Base-by-base conservation (phyloP, 2,797 vertebrate genomes). In the Leptoclinus maculatus region DNA sequence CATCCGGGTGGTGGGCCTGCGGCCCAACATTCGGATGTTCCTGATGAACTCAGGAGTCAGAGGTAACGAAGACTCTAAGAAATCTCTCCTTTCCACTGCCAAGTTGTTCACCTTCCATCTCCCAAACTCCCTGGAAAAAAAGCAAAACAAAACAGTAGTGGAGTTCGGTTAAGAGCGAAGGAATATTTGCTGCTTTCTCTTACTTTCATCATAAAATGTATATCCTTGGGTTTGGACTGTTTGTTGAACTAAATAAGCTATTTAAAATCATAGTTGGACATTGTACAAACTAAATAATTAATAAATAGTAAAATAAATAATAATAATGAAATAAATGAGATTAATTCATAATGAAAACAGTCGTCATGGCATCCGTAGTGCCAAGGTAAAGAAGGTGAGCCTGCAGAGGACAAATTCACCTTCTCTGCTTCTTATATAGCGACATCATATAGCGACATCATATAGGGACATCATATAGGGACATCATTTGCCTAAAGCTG, bases 21-120 rank as follows among this genome's bases (percentile, higher is more conserved):
- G 97, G 90, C 98, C 98, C 21, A 99, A 94, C 32, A 97, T 94
- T 75, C 97, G 95, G 74, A 99, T 98, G 89, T 98, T 99, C 59
- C 96, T 96, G 93, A 97, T 95, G 90, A 99, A 99, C 90, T 99
- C 98, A 0, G 98, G 96, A 53, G 97, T 98, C 53, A 99, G 95
- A 16, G 98, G 97, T 90, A 99, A 91, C 3, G 97, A 96, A 63
- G 97, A 97, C 73, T 96, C 96, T 67, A 98, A 94, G 91, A 98
- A 98, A 90, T 99, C 97, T 92, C 96, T 96, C 87, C 97, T 95
- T 78, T 99, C 98, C 67, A 99, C 96, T 1, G 97, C 98, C 84
- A 99, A 93, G 86, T 99, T 99, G 93, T 97, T 99, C 92, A 99
- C 98, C 93, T 99, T 99, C 98, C 98, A 99, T 90, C 98, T 96